Percentiles rank a stretch among this genome's conserved stretches.
phyloP scores from a whole-genome alignment of 2,797 vertebrate genomes.

The Cercopithecus mitis region DNA sequence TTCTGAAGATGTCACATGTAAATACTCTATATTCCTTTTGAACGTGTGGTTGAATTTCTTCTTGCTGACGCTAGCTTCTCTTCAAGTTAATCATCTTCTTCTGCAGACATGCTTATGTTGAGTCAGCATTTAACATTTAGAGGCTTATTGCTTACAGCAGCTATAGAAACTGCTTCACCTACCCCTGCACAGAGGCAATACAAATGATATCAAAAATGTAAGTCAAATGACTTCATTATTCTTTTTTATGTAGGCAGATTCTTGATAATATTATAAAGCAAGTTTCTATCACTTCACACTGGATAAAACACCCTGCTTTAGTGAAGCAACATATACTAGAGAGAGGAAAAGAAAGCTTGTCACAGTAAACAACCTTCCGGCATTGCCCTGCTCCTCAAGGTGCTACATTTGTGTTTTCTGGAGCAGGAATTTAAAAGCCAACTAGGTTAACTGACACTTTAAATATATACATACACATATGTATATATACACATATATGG shows the following conservation, averaged over 20 bases:
- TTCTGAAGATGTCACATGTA: slow-evolving; percentile 42
- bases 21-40: slow-evolving; percentile 26
- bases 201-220: slow-evolving; percentile 38
- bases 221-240: slow-evolving; percentile 64
- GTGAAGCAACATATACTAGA: not conserved
- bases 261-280: slow-evolving; percentile 43
- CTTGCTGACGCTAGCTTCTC: slow-evolving; percentile 68
- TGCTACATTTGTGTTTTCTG: not conserved
- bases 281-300: not conserved
- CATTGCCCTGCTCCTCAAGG: not conserved
- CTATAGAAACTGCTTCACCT: slow-evolving; percentile 42
- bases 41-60: slow-evolving; percentile 56
- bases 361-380: not conserved
- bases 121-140: slow-evolving; percentile 64
- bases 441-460: not conserved
- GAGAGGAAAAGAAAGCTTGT: not conserved
- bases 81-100: slow-evolving; percentile 67
- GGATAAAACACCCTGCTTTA: not conserved
- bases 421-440: slow-evolving; percentile 3
- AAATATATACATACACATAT: too few species aligned
- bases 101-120: slow-evolving; percentile 47
- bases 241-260: slow-evolving; percentile 33
- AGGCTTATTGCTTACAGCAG: slow-evolving; percentile 56
- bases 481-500: too few species aligned
- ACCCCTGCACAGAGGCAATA: slow-evolving; percentile 20